Conservation (phyloP, 2,113 vertebrate species). For the Isurus oxyrinchus region DNA sequence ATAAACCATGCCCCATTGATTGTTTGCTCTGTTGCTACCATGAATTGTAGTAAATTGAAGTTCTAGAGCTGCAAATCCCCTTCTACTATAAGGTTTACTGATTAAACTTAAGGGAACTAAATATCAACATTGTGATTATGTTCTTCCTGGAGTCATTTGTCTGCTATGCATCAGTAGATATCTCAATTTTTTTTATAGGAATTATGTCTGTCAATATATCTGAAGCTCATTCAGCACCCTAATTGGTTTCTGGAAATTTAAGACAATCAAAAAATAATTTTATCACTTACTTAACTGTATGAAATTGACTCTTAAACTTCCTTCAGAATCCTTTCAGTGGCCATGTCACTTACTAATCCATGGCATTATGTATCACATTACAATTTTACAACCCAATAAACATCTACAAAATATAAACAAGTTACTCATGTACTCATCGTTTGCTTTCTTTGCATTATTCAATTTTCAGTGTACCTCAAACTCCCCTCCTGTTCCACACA, state of each 20-base stretch:
- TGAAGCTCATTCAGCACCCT: neutral
- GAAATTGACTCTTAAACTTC: no score
- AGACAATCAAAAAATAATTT: neutral
- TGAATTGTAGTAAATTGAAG: neutral
- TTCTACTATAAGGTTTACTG: neutral
- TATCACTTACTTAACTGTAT: neutral
- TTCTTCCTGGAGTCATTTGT: neutral
- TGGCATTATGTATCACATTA: no score
- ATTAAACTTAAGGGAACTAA: neutral
- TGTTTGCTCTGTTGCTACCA: neutral
- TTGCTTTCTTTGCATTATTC: neutral
- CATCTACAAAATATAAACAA: neutral
- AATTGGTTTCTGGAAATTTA: neutral
- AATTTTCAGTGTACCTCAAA: neutral
- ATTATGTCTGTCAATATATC: neutral
- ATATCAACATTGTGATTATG: neutral
- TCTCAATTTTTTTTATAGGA: neutral
- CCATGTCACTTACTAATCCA: no score
- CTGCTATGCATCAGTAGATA: neutral
- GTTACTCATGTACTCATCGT: neutral
- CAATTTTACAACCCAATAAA: no score
- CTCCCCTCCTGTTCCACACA: neutral
- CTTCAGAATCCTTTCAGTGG: no score
- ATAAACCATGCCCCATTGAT: neutral
- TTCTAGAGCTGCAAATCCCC: neutral